phyloP scores from a whole-genome alignment of 2,113 vertebrate genomes.

The Microtus pennsylvanicus region DNA sequence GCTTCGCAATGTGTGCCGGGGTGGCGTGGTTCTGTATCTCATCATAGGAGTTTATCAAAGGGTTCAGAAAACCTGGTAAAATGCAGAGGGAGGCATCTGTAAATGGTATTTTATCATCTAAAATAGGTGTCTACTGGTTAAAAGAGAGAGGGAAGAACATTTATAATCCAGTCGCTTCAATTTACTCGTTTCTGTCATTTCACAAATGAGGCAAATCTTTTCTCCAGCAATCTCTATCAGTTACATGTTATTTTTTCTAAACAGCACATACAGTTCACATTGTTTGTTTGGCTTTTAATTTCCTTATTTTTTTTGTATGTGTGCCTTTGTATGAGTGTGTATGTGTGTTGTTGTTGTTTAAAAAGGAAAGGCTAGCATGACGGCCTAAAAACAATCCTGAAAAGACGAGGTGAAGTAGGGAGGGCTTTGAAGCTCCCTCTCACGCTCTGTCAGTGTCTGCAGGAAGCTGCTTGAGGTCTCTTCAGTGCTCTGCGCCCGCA shows the following conservation, averaged over 20 bases:
- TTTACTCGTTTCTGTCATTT: not conserved
- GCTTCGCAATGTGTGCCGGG: not conserved
- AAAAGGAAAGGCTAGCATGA: not conserved
- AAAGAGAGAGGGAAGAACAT: not conserved
- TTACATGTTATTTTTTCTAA: constrained; percentile 52
- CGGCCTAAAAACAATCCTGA: constrained; percentile 71
- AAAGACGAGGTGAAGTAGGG: constrained; percentile 60
- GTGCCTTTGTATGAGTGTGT: not conserved
- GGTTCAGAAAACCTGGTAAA: not conserved
- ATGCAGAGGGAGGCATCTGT: not conserved
- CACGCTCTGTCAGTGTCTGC: constrained; percentile 61
- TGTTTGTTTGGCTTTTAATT: constrained; percentile 32
- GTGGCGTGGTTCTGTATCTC: not conserved
- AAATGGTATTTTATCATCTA: not conserved
- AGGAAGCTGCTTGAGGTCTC: constrained; percentile 72
- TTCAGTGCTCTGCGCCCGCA: constrained; percentile 37
- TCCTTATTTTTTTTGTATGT: not conserved
- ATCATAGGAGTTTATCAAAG: not conserved
- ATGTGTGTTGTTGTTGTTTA: not conserved
- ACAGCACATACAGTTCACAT: constrained; percentile 12
- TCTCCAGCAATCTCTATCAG: not conserved
- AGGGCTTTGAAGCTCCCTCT: constrained; percentile 75
- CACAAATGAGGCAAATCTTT: constrained; percentile 46
- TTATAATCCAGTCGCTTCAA: not conserved
- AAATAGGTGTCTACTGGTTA: not conserved